Evolutionary conservation across 1,140 invertebrate species (phyloP).

Genomic region (Euwallacea similis): DNA sequence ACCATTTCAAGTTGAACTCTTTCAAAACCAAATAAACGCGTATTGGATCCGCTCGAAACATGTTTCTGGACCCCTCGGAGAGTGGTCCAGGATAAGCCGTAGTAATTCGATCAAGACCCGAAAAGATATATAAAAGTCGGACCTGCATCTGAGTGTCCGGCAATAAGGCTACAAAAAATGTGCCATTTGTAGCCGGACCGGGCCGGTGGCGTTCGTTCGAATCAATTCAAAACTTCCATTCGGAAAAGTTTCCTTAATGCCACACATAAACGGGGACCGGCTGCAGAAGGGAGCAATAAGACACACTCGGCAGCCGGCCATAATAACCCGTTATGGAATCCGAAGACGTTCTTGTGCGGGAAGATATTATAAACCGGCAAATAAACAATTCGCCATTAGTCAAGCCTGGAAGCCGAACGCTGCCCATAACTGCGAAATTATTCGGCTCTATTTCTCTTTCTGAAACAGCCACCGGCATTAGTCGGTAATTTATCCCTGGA

Average conservation of each 20-base stretch:
- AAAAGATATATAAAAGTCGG: conserved; percentile 4
- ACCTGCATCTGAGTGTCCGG: conserved; percentile 3
- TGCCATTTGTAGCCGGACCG: neutral
- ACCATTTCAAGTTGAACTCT: no score
- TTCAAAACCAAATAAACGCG: no score
- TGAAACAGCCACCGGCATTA: conserved; percentile 26
- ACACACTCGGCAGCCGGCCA: conserved; percentile 42
- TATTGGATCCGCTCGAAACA: no score
- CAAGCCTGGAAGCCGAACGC: conserved; percentile 33
- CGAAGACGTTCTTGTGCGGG: conserved; percentile 35
- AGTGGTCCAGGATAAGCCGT: neutral
- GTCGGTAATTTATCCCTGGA: conserved; percentile 30
- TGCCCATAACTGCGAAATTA: conserved; percentile 34
- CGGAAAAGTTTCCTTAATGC: conserved; percentile 43
- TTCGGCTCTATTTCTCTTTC: conserved; percentile 34
- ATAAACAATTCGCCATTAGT: conserved; percentile 48
- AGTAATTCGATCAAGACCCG: conserved; percentile 3
- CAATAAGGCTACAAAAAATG: neutral
- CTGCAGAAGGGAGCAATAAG: conserved; percentile 44
- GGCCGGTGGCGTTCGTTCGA: conserved; percentile 8
- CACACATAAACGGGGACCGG: conserved; percentile 43
- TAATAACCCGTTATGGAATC: conserved; percentile 43
- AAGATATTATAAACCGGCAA: conserved; percentile 41
- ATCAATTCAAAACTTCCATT: conserved; percentile 39
- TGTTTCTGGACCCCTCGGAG: neutral